phyloP scores from a whole-genome alignment of 2,113 vertebrate species.

The Elephas maximus region DNA sequence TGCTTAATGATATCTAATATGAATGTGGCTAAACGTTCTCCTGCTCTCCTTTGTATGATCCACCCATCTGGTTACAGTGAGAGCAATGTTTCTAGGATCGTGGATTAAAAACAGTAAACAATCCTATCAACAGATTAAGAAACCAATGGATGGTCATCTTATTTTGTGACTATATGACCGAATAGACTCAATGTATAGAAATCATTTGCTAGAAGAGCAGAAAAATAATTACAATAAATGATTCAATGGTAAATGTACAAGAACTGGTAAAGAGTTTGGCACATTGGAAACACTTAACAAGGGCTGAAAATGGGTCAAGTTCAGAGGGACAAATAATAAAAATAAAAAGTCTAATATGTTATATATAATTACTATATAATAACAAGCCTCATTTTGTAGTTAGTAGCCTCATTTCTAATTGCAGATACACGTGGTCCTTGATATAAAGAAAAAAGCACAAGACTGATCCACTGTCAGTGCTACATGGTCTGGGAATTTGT shows the following conservation, averaged over 20 bases:
- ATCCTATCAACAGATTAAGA: neutral
- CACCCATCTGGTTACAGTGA: neutral
- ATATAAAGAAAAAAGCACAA: neutral
- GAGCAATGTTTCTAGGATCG: neutral
- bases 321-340: neutral
- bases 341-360: neutral
- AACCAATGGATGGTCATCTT: neutral
- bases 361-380: neutral
- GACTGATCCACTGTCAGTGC: too few relatives aligned
- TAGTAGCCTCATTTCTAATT: neutral
- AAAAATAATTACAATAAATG: neutral
- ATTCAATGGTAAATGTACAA: neutral
- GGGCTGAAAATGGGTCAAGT: neutral
- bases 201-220: neutral
- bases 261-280: neutral
- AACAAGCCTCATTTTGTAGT: neutral
- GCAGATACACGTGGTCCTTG: neutral
- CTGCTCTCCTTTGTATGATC: neutral
- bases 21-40: neutral
- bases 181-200: neutral
- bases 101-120: neutral
- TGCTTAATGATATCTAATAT: slow-evolving; percentile 1
- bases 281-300: neutral
- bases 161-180: neutral
- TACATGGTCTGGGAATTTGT: neutral